Evolutionary conservation across 1,140 invertebrate species (phyloP), one percentile per base, ranked within the genome.

Genomic region (Rhynchophorus ferrugineus): DNA sequence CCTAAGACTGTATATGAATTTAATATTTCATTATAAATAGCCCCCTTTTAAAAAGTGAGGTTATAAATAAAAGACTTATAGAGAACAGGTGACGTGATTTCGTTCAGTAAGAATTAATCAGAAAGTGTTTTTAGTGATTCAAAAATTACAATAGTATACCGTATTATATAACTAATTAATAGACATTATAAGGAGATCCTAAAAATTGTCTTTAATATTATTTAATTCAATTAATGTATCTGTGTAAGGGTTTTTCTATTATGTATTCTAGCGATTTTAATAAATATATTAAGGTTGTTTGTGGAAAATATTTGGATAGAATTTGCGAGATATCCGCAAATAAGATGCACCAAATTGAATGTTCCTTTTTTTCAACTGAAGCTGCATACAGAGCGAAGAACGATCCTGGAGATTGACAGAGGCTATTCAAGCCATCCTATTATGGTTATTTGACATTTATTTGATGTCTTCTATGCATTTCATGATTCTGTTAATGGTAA

Each of bases 351-450:
- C 61, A 63, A 45, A 55, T 61, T 43, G 63, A 65, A 58, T 57
- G 54, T 11, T 59, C 56, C 18, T 67, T 67, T 35, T 59, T 62
- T 21, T 52, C 61, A 13, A 61, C 59, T 29, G 61, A 57, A 42
- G 56, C 66, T 51, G 63, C 63, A 44, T 63, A 65, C 57, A 58
- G 65, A 61, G 65, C 65, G 21, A 69, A 65, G 43, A 69, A 66
- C 59, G 67, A 69, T 58, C 67, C 67, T 50, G 67, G 67, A 35
- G 67, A 69, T 65, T 69, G 67, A 69, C 67, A 63, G 53, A 56
- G 39, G 49, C 49, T 56, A 8, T 17, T 44, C 29, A 34, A 17
- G 45, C 35, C 14, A 33, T 42, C 36, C 24, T 58, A 62, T 44
- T 49, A 63, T 63, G 61, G 55, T 57, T 58, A 61, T 63, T 52